Percentiles rank a stretch among this genome's conserved stretches.
phyloP scores from a whole-genome alignment of 2,888 invertebrate species.

The Xiphydria camelus region DNA sequence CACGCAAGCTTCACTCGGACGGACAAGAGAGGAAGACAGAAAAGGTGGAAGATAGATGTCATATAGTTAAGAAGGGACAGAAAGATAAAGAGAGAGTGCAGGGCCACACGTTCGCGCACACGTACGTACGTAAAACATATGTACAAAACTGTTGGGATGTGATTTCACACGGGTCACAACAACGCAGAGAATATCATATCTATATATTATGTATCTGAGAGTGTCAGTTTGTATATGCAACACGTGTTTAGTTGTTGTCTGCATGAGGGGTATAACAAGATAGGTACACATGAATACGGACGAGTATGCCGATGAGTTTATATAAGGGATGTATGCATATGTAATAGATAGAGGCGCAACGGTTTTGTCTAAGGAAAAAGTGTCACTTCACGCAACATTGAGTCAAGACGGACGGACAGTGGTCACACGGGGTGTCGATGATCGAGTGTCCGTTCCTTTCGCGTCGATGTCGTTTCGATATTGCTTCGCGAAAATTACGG shows the following conservation, averaged over 20 bases:
- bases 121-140: constrained; percentile 57
- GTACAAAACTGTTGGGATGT: constrained; percentile 60
- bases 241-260: too few relatives aligned
- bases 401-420: constrained; percentile 44
- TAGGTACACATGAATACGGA: neutral
- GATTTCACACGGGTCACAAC: constrained; percentile 81
- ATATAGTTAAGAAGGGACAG: constrained; percentile 7
- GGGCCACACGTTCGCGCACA: constrained; percentile 56
- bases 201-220: constrained; percentile 20
- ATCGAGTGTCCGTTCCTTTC: constrained; percentile 6
- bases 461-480: constrained; percentile 4
- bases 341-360: constrained; percentile 3
- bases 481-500: neutral
- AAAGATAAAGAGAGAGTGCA: constrained; percentile 37
- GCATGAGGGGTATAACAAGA: too few relatives aligned
- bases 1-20: constrained; percentile 54
- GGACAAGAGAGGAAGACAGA: constrained; percentile 40
- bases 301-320: neutral
- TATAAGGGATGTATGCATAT: neutral
- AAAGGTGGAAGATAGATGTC: neutral
- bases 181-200: constrained; percentile 62
- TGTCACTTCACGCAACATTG: constrained; percentile 45
- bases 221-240: too few relatives aligned
- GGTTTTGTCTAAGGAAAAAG: neutral
- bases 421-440: too few relatives aligned